Evolutionary conservation across 2,888 invertebrate genomes (phyloP), one percentile per base, ranked within the genome.

Genomic region (Andrena chrysosceles): DNA sequence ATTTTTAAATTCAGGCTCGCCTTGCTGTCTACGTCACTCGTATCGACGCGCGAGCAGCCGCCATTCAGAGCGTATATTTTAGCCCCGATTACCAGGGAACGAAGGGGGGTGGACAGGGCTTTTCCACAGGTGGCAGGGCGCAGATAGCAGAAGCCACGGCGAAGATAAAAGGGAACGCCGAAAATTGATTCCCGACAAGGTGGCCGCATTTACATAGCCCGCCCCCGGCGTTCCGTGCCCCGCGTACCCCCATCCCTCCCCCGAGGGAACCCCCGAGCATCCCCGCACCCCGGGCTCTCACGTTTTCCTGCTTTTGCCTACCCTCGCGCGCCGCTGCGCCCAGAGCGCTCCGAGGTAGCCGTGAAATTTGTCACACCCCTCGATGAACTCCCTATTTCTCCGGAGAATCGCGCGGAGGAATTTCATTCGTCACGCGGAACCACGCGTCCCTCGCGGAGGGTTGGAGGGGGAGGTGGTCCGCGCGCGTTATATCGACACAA

Each of bases 151-250:
- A 71, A 63, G 35, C 20, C 79, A 74, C 67, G 79, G 75, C 71
- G 49, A 42, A 82, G 85, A 87, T 83, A 89, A 87, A 89, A 86
- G 85, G 87, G 80, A 89, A 83, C 86, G 87, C 85, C 85, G 89
- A 89, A 90, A 91, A 91, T 91, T 91, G 91, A 91, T 91, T 91
- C 89, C 89, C 90, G 86, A 89, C 86, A 87, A 90, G 88, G 88
- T 87, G 87, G 85, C 87, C 85, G 88, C 87, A 90, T 90, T 90
- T 89, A 85, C 90, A 87, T 89, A 87, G 89, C 81, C 85, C 84
- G 66, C 84, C 63, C n/a, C 52, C 69, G 16, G 10, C 56, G 20
- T 20, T 13, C 33, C 2, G n/a, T 42, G 54, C 2, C 42, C 63
- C n/a, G 5, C n/a, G 23, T 6, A 2, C 42, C 5, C 20, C 33